These are phyloP conservation scores for Tetragnatha versicolor DNA, from an alignment of 1,140 invertebrate genomes.

Conservation along the genomic window DNA sequence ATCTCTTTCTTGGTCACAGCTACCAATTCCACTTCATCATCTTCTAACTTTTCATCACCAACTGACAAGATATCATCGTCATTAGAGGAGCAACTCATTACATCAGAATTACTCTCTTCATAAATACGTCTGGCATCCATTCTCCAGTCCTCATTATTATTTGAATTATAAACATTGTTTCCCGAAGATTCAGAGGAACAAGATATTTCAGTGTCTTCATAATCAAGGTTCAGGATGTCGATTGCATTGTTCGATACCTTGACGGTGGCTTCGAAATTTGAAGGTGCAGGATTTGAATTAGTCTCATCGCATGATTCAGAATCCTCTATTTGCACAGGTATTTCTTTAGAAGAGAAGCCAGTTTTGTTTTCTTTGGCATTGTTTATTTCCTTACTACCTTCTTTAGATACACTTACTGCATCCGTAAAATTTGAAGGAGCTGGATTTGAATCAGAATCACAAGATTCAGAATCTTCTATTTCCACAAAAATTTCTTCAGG, in stretches of 20 bases:
- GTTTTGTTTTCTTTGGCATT: neutral
- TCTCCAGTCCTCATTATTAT: too few relatives aligned
- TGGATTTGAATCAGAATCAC: neutral
- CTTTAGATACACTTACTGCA: neutral
- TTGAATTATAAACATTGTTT: too few relatives aligned
- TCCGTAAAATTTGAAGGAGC: neutral
- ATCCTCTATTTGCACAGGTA: too few relatives aligned
- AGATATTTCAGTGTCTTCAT: too few relatives aligned
- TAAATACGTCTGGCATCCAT: too few relatives aligned
- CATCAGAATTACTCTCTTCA: neutral
- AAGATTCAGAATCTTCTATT: neutral
- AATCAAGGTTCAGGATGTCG: too few relatives aligned
- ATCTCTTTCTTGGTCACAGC: constrained; percentile 38
- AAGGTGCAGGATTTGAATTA: too few relatives aligned
- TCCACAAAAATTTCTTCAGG: neutral
- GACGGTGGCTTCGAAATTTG: too few relatives aligned
- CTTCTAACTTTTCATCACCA: neutral
- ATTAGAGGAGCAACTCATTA: neutral
- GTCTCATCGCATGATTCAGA: too few relatives aligned
- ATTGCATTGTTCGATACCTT: too few relatives aligned
- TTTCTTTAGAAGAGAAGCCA: too few relatives aligned
- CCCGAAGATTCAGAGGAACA: too few relatives aligned
- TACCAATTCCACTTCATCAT: constrained; percentile 27
- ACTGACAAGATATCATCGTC: neutral
- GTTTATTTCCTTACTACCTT: neutral